Evolutionary conservation across 2,797 vertebrate species (phyloP), one percentile per base, ranked within the genome.

Genomic region (Bovichtus variegatus): DNA sequence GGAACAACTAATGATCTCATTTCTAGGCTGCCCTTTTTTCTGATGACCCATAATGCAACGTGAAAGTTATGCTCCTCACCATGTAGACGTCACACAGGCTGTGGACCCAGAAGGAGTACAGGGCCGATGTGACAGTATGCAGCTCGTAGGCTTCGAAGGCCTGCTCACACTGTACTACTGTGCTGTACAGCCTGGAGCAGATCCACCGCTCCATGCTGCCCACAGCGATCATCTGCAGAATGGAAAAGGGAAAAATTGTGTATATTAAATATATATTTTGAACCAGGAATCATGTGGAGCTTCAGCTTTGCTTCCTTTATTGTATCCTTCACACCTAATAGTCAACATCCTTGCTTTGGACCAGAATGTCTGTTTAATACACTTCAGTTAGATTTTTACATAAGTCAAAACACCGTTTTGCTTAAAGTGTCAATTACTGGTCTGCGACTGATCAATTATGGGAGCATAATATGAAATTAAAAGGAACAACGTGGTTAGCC

Each of bases 21-120:
- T 12, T 51, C 10, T 29, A 34, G 54, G 71, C 25, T 38, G 9
- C 55, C 9, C 12, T 25, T 29, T 23, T 41, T 36, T 40, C 23
- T 18, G 3, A 60, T 23, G 15, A 47, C 31, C 34, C 44, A 44
- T 19, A 31, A 46, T 46, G 44, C 31, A 19, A 1, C 9, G 12
- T 31, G 25, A 38, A 21, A 5, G 23, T 53, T 4, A 8, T 66
- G 49, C 18, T 81, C 40, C 96, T 95, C 82, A 99, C 97, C 95
- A 99, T 54, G 79, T 97, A 98, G 71, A 96, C 76, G 4, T 96
- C 95, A 81, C 96, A 97, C 64, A 96, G 92, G 83, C 79, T 94
- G 87, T 95, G 94, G 46, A 96, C 81, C 96, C 96, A 97, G 91
- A 96, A 96, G 60, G 90, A 85, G 69, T 94, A 64, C 55, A 96